A percentile compares a stretch with the other conserved stretches of the same genome.
Evolutionary conservation across 2,113 vertebrate genomes (phyloP).

Genomic region (Dromaius novaehollandiae): DNA sequence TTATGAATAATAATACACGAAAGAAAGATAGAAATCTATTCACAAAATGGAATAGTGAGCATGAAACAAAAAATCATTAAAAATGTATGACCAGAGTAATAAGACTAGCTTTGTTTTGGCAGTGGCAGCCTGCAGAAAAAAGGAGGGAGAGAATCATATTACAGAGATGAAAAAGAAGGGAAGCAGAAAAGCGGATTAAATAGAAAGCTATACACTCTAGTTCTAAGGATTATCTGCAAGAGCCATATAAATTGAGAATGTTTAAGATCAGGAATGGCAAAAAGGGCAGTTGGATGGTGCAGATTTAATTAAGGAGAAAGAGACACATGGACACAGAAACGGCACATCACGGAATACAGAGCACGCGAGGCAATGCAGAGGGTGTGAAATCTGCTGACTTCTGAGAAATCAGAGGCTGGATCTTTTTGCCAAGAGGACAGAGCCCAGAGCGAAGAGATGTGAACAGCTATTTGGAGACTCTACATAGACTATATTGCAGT

Average conservation of each 20-base stretch:
- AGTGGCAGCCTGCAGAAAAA: constrained; percentile 14
- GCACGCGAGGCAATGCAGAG: neutral
- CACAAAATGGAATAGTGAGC: constrained; percentile 1
- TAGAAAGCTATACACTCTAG: neutral
- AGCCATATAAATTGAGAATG: neutral
- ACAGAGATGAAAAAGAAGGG: constrained; percentile 22
- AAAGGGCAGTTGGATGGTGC: neutral
- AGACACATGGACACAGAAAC: neutral
- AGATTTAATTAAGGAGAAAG: neutral
- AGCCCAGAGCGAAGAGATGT: neutral
- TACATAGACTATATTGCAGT: neutral
- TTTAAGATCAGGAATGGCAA: constrained; percentile 1
- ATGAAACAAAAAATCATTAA: constrained; percentile 57
- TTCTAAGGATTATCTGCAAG: neutral
- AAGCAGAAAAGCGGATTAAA: constrained; percentile 31
- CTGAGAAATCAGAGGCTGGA: neutral
- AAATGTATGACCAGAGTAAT: constrained; percentile 57
- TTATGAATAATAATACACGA: constrained; percentile 31
- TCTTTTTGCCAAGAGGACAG: neutral
- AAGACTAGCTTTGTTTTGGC: constrained; percentile 49
- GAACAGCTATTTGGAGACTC: neutral
- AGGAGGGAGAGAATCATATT: neutral
- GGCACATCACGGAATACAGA: neutral
- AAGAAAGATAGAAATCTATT: constrained; percentile 49
- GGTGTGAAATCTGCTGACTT: constrained; percentile 5